phyloP scores from a whole-genome alignment of 2,888 invertebrate genomes.

The Drosophila leonis region DNA sequence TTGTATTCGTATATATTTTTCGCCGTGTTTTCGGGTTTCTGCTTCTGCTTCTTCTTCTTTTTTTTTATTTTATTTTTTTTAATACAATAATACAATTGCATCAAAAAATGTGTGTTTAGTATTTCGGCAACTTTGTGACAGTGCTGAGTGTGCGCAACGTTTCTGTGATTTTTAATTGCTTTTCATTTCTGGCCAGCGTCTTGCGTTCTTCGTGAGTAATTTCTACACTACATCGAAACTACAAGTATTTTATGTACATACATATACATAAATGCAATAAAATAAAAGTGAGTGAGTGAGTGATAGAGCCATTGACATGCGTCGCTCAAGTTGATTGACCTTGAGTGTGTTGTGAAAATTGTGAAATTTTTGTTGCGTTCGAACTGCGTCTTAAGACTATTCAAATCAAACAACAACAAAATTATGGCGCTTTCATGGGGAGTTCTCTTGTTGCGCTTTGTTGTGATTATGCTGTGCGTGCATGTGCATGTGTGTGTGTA shows the following conservation, averaged over 20 bases:
- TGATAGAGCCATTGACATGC: slow-evolving; percentile 66
- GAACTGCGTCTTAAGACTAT: slow-evolving; percentile 38
- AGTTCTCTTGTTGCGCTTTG: slow-evolving; percentile 27
- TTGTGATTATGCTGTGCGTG: slow-evolving; percentile 29
- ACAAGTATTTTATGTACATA: too few relatives aligned
- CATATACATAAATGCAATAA: too few relatives aligned
- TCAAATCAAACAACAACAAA: slow-evolving; percentile 15
- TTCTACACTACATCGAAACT: slow-evolving; percentile 9
- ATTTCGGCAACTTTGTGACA: slow-evolving; percentile 79
- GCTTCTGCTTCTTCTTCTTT: slow-evolving; percentile 31
- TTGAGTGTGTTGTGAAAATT: slow-evolving; percentile 52
- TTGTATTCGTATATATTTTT: slow-evolving; percentile 40
- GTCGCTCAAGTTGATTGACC: slow-evolving; percentile 74
- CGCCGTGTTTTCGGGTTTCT: slow-evolving; percentile 58
- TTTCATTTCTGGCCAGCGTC: slow-evolving; percentile 18
- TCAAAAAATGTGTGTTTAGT: slow-evolving; percentile 75
- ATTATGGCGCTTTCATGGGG: slow-evolving; percentile 25
- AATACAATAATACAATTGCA: slow-evolving; percentile 74
- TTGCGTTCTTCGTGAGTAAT: slow-evolving; percentile 44
- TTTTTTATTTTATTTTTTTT: slow-evolving; percentile 36
- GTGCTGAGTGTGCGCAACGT: slow-evolving; percentile 72
- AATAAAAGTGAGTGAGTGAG: slow-evolving; percentile 32
- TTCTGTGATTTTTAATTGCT: slow-evolving; percentile 50
- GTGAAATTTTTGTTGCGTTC: slow-evolving; percentile 24
- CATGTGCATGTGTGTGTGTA: slow-evolving; percentile 16